Evolutionary conservation across 2,797 vertebrate species (phyloP), one percentile per base, ranked within the genome.

Genomic region (Myotis findleyi): DNA sequence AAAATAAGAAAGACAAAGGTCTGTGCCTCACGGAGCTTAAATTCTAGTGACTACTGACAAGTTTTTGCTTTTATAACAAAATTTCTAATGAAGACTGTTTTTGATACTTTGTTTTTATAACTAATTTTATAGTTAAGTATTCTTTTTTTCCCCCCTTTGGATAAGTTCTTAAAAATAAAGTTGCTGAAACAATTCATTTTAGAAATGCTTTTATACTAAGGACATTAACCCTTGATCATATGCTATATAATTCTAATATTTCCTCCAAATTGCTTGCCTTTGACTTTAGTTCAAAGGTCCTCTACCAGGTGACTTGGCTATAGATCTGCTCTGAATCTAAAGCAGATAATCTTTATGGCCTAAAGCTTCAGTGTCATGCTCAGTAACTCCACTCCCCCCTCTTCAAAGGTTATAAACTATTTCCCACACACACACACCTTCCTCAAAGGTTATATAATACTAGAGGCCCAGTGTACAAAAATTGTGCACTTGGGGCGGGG

Each of bases 71-170:
- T 25, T 4, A 9, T 25, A 27, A 41, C 71, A 64, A 88, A 89
- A 77, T 89, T 79, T 84, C 53, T 17, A 64, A 66, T 3, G 84
- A 18, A 76, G 47, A 53, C 71, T 68, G 12, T 68, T 85, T 72
- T 89, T n/a, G 92, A 62, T 71, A 62, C 44, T 94, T 68, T 89
- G 66, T 47, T 79, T 95, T 85, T 27, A 13, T n/a, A 93, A 73
- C 25, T 49, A 77, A 92, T 36, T 25, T 30, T 69, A 27, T 41
- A 69, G 18, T 68, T 68, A 93, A 89, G 66, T 20, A 80, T 75
- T 73, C 16, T n/a, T 36, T 13, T 59, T 41, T 44, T 23, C 8
- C 4, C 6, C 6, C 41, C 73, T 73, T 38, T 33, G 33, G 62
- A 64, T 38, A 76, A 75, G 64, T n/a, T 76, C 62, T 23, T 57